Conservation (phyloP, 2,113 vertebrate species). For the Ptilorrhoa leucosticta region DNA sequence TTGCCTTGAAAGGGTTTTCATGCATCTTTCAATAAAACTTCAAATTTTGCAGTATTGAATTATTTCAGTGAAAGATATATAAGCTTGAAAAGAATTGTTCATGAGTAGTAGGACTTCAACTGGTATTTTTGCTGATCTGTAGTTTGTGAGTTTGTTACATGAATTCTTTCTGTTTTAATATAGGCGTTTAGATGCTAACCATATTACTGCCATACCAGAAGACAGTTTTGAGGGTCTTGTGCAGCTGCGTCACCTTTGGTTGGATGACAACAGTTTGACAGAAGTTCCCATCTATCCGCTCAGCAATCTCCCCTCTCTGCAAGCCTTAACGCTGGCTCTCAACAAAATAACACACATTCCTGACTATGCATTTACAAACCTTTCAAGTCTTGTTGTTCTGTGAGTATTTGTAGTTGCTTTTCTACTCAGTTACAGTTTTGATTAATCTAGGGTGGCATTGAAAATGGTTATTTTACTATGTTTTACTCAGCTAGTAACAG, state of each 20-base stretch:
- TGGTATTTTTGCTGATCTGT: not conserved
- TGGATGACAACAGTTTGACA: constrained; percentile 92
- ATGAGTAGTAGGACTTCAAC: not conserved
- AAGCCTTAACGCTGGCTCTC: constrained; percentile 91
- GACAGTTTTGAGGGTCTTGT: constrained; percentile 92
- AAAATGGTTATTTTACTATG: not conserved
- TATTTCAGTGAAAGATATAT: not conserved
- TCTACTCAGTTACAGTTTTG: not conserved
- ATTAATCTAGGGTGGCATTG: not conserved
- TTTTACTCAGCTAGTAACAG: not conserved
- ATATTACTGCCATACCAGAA: constrained; percentile 88
- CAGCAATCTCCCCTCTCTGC: constrained; percentile 88
- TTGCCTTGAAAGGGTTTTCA: not conserved
- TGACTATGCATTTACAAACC: constrained; percentile 92
- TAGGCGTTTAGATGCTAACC: constrained; percentile 95
- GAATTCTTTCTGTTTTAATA: not conserved
- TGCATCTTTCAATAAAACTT: not conserved
- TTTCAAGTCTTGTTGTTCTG: constrained; percentile 94
- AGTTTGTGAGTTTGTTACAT: not conserved
- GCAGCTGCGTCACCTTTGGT: constrained; percentile 94
- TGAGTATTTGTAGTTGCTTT: constrained; percentile 70
- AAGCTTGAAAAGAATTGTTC: not conserved
- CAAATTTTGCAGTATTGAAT: not conserved
- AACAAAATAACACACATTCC: constrained; percentile 91
- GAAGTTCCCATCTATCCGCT: constrained; percentile 87